These are phyloP conservation scores for Potorous gilbertii DNA, from an alignment of 2,797 vertebrate genomes.

Conservation along the genomic window DNA sequence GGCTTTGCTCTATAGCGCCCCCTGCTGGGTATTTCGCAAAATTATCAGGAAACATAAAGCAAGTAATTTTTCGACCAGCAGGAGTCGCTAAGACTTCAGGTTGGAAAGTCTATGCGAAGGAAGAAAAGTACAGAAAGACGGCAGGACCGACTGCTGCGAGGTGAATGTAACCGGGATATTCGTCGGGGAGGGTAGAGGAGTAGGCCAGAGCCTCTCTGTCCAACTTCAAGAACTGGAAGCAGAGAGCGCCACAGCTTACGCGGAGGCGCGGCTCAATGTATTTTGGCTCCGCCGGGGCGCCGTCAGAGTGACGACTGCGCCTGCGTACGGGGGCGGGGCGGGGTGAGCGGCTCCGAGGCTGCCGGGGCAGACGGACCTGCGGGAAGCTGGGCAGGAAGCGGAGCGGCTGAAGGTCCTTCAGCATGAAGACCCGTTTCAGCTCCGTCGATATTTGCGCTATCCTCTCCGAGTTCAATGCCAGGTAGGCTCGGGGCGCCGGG, in stretches of 20 bases:
- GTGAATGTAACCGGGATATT: not conserved
- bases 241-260: accelerated
- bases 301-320: constrained; percentile 56
- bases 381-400: accelerated
- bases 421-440: constrained; percentile 95
- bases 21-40: not conserved
- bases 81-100: constrained; percentile 40
- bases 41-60: accelerated
- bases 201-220: not conserved
- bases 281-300: constrained; percentile 42
- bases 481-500: constrained; percentile 82
- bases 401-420: accelerated
- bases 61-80: not conserved
- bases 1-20: not conserved
- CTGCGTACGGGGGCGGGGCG: constrained; percentile 22
- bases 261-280: not conserved
- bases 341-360: not conserved
- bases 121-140: not conserved
- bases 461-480: constrained; percentile 92
- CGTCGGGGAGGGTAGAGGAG: not conserved
- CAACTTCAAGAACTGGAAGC: not conserved
- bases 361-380: not conserved
- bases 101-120: not conserved
- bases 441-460: constrained; percentile 94
- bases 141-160: not conserved